Percentiles rank a stretch among this genome's conserved stretches.
These are phyloP conservation scores for Leptinotarsa juncta DNA, from an alignment of 2,888 invertebrate species.

Conservation along the genomic window DNA sequence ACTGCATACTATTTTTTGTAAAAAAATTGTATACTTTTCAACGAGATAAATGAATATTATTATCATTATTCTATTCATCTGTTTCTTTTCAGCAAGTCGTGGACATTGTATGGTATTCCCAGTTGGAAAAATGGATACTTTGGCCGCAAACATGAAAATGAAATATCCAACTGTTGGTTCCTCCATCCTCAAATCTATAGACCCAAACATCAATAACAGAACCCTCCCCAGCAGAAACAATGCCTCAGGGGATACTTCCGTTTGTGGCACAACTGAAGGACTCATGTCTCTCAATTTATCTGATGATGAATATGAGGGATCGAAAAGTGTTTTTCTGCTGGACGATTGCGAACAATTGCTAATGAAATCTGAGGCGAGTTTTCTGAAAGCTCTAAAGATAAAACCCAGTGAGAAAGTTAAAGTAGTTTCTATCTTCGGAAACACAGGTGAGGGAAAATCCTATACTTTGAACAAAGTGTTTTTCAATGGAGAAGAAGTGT, in stretches of 20 bases:
- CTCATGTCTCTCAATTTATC: conserved; percentile 48
- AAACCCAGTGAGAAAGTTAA: conserved; percentile 72
- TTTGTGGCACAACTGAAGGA: conserved; percentile 30
- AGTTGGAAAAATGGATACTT: conserved; percentile 42
- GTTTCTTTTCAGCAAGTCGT: conserved; percentile 33
- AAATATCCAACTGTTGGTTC: conserved; percentile 42
- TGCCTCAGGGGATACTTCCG: conserved; percentile 27
- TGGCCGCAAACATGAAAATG: conserved; percentile 44
- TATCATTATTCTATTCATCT: no score
- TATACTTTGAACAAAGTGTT: conserved; percentile 80
- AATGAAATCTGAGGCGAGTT: conserved; percentile 70
- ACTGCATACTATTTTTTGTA: no score
- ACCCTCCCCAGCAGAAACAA: conserved; percentile 23
- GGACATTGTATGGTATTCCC: conserved; percentile 38
- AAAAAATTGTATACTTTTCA: no score
- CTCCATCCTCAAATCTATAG: conserved; percentile 59
- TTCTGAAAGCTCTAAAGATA: conserved; percentile 67
- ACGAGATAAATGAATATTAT: no score
- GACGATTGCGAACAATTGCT: conserved; percentile 73
- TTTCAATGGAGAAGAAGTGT: conserved; percentile 73
- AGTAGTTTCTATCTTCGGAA: conserved; percentile 86
- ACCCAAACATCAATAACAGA: conserved; percentile 50
- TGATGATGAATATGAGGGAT: conserved; percentile 41
- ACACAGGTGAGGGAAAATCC: conserved; percentile 87
- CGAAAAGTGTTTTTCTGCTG: conserved; percentile 70